phyloP scores from a whole-genome alignment of 2,888 invertebrate species.

The Chelonus formosanus region DNA sequence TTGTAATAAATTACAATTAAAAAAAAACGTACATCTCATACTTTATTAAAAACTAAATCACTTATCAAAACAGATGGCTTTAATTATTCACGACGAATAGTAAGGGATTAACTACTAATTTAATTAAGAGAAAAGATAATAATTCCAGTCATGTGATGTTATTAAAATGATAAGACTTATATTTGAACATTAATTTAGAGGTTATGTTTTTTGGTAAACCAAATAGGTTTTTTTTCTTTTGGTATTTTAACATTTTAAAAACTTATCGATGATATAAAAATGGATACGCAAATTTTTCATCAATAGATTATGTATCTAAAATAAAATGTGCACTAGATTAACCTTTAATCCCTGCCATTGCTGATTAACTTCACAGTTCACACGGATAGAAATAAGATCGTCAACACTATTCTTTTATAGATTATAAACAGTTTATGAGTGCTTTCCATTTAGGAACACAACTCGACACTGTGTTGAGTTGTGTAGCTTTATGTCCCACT shows the following conservation, averaged over 20 bases:
- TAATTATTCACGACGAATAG: not conserved
- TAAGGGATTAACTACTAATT: constrained; percentile 9
- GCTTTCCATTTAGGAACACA: too few species aligned
- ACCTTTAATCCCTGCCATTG: constrained; percentile 65
- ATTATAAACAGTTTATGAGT: not conserved
- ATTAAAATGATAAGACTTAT: constrained; percentile 21
- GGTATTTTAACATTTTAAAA: constrained; percentile 1
- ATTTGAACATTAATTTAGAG: constrained; percentile 20
- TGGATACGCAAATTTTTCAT: constrained; percentile 9
- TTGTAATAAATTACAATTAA: not conserved
- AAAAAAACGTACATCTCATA: constrained; percentile 38
- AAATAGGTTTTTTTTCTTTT: not conserved
- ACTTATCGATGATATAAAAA: constrained; percentile 1
- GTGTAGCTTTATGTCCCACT: too few species aligned
- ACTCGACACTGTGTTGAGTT: too few species aligned
- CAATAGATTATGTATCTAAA: not conserved
- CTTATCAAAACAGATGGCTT: constrained; percentile 17
- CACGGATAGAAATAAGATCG: constrained; percentile 39
- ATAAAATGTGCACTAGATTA: constrained; percentile 46
- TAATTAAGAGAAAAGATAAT: constrained; percentile 15
- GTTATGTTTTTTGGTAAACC: constrained; percentile 16
- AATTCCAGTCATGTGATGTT: not conserved
- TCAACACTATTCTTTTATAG: constrained; percentile 29
- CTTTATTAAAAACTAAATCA: constrained; percentile 8
- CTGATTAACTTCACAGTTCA: constrained; percentile 50